Percentiles rank a stretch among this genome's conserved stretches.
phyloP scores from a whole-genome alignment of 1,140 invertebrate species.

The Brachionus koreanus region DNA sequence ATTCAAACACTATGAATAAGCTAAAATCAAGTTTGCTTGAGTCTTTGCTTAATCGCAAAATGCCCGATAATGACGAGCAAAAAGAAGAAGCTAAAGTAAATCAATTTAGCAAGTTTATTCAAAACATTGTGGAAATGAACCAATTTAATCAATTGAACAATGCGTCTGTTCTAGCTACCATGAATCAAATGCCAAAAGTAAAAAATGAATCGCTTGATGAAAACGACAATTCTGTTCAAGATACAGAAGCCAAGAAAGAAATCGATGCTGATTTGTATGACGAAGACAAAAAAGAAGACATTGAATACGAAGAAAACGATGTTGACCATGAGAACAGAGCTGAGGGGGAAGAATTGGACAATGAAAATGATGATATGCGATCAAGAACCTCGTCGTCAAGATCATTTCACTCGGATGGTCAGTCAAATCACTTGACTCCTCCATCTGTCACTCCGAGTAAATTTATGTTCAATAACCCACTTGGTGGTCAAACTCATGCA shows the following conservation, averaged over 20 bases:
- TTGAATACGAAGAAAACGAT: slow-evolving; percentile 27
- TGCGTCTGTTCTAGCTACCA: background rate
- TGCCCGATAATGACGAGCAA: background rate
- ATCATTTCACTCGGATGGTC: background rate
- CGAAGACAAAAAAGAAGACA: slow-evolving; percentile 17
- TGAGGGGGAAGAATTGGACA: background rate
- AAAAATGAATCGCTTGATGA: background rate
- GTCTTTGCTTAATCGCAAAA: slow-evolving; percentile 3
- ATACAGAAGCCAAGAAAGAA: background rate
- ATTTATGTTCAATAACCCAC: background rate
- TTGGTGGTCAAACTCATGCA: background rate
- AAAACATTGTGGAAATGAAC: slow-evolving; percentile 43
- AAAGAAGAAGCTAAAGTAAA: slow-evolving; percentile 16
- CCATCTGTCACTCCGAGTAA: slow-evolving; percentile 4
- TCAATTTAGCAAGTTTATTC: slow-evolving; percentile 34
- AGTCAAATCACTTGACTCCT: background rate
- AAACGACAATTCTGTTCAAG: background rate
- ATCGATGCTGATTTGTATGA: slow-evolving; percentile 9
- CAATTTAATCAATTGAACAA: slow-evolving; percentile 6
- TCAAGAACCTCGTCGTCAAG: slow-evolving; percentile 8
- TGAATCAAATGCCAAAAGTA: background rate
- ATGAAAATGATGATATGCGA: slow-evolving; percentile 24
- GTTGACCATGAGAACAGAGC: background rate
- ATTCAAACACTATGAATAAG: slow-evolving; percentile 12
- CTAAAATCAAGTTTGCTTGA: slow-evolving; percentile 41